phyloP scores from a whole-genome alignment of 2,797 vertebrate species.

The Hafferia zeledoni region DNA sequence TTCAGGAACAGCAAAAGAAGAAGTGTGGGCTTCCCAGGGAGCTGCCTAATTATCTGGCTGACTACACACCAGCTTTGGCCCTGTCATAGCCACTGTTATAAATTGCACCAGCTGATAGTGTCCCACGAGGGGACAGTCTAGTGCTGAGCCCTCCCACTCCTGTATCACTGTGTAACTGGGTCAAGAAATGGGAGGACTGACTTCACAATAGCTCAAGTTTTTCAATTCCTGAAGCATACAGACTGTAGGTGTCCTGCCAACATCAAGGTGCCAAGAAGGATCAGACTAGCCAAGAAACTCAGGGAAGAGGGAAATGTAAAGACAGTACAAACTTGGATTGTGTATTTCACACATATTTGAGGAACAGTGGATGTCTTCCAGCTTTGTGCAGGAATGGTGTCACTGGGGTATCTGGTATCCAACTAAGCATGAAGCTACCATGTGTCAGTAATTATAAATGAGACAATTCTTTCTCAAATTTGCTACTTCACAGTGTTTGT shows the following conservation, averaged over 20 bases:
- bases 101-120: not conserved
- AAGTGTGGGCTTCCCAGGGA: not conserved
- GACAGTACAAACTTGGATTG: not conserved
- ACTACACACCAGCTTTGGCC: not conserved
- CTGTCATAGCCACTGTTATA: not conserved
- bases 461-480: not conserved
- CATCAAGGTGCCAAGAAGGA: not conserved
- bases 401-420: not conserved
- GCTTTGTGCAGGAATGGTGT: not conserved
- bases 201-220: rapidly evolving
- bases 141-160: not conserved
- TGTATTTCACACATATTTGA: not conserved
- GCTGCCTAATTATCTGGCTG: not conserved
- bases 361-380: not conserved
- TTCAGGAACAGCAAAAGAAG: not conserved
- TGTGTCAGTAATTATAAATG: not conserved
- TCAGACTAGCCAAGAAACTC: not conserved
- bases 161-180: not conserved
- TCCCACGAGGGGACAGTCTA: not conserved
- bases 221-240: not conserved
- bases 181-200: not conserved
- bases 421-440: not conserved
- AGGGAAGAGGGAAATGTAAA: not conserved
- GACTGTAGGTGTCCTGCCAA: not conserved
- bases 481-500: not conserved